Evolutionary conservation across 2,113 vertebrate genomes (phyloP).

Genomic region (Lepisosteus oculatus): DNA sequence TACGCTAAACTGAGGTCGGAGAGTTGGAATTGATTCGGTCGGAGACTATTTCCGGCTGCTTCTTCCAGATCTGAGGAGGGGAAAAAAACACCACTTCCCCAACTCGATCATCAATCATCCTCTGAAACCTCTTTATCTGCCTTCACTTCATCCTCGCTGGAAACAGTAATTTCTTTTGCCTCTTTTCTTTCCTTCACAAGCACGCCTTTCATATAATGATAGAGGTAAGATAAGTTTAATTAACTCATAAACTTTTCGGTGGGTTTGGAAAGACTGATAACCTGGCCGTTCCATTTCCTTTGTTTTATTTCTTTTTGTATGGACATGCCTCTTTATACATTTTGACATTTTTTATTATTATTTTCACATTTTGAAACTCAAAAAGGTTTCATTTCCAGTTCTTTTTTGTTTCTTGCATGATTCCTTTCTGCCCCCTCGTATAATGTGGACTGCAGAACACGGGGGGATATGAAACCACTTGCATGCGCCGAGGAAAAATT

Average conservation of each 20-base stretch:
- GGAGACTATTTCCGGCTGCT: constrained; percentile 36
- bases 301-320: background rate
- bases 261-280: constrained; percentile 33
- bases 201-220: constrained; percentile 99
- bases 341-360: background rate
- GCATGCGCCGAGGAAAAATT: background rate
- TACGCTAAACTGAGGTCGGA: constrained; percentile 36
- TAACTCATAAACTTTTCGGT: constrained; percentile 46
- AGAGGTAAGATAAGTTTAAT: constrained; percentile 92
- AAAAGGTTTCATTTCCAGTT: background rate
- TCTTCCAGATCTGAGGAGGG: background rate
- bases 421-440: constrained; percentile 38
- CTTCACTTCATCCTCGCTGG: constrained; percentile 64
- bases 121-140: constrained; percentile 36
- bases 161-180: constrained; percentile 84
- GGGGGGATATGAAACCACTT: background rate
- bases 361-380: background rate
- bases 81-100: background rate
- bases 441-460: constrained; percentile 16
- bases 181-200: constrained; percentile 85
- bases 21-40: constrained; percentile 45
- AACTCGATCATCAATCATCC: constrained; percentile 27
- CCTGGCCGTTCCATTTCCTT: constrained; percentile 18
- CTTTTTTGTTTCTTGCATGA: constrained; percentile 37
- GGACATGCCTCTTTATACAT: background rate